Evolutionary conservation across 2,113 vertebrate species (phyloP).

Genomic region (Steatornis caripensis): DNA sequence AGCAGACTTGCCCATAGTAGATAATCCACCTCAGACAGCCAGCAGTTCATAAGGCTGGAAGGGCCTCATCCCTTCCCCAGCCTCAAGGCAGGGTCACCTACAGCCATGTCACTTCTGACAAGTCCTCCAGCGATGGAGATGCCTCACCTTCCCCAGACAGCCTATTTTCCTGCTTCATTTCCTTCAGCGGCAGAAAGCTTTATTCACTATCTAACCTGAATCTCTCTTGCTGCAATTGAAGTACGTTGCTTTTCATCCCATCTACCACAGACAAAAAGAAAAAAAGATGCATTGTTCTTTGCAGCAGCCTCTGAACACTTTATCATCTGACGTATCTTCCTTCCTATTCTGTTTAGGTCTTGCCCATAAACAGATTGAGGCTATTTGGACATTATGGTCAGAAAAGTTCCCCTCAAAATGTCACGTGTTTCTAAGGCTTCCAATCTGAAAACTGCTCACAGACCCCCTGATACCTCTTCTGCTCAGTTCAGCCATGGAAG

Average conservation of each 20-base stretch:
- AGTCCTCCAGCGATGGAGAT: background rate
- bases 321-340: background rate
- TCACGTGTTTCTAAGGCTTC: background rate
- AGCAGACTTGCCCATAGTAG: background rate
- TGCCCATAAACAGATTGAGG: background rate
- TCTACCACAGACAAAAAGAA: background rate
- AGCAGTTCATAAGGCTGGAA: background rate
- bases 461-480: background rate
- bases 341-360: background rate
- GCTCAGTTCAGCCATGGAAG: background rate
- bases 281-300: background rate
- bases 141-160: background rate
- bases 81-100: background rate
- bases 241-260: background rate
- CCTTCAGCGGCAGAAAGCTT: background rate
- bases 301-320: background rate
- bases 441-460: background rate
- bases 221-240: background rate
- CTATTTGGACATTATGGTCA: background rate
- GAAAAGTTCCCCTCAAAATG: background rate
- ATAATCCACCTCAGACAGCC: background rate
- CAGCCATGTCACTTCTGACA: background rate
- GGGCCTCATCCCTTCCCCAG: background rate
- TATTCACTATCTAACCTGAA: background rate
- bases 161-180: conserved; percentile 2